These are phyloP conservation scores for Endomychus coccineus DNA, from an alignment of 2,888 invertebrate species.

Conservation along the genomic window DNA sequence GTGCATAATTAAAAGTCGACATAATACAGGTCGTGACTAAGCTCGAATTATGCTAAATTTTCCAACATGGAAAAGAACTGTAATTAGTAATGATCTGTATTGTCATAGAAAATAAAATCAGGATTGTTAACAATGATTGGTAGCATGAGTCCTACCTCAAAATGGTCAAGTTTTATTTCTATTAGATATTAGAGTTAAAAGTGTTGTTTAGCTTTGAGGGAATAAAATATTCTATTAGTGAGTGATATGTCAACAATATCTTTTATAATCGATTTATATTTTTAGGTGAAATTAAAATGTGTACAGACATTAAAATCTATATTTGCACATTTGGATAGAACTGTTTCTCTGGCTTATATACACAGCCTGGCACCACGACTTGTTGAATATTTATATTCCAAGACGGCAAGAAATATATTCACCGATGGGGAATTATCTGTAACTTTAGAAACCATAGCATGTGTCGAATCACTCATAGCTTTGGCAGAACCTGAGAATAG, in stretches of 20 bases:
- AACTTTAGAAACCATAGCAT: slow-evolving; percentile 63
- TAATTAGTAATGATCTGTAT: too few relatives aligned
- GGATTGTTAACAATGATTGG: too few relatives aligned
- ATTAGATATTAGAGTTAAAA: slow-evolving; percentile 1
- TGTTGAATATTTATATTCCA: slow-evolving; percentile 65
- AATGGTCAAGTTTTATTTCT: too few relatives aligned
- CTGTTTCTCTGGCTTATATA: slow-evolving; percentile 70
- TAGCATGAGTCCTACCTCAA: too few relatives aligned
- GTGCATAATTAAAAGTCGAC: too few relatives aligned
- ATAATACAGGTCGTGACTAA: too few relatives aligned
- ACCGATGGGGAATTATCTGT: slow-evolving; percentile 64
- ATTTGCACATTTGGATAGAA: slow-evolving; percentile 63
- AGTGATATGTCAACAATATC: too few relatives aligned
- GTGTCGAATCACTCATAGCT: slow-evolving; percentile 67
- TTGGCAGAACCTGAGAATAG: slow-evolving; percentile 69
- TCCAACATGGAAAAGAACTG: too few relatives aligned
- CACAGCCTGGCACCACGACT: slow-evolving; percentile 73
- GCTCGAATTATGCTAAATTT: too few relatives aligned
- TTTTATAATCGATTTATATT: slow-evolving; percentile 16
- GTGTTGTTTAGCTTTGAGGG: slow-evolving; percentile 6
- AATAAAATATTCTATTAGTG: slow-evolving; percentile 6
- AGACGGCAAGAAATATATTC: slow-evolving; percentile 52
- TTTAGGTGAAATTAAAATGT: slow-evolving; percentile 65
- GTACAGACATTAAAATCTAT: slow-evolving; percentile 71
- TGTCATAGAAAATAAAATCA: too few relatives aligned